These are phyloP conservation scores for Nasonia vitripennis DNA, from an alignment of 1,140 invertebrate species.

Conservation along the genomic window DNA sequence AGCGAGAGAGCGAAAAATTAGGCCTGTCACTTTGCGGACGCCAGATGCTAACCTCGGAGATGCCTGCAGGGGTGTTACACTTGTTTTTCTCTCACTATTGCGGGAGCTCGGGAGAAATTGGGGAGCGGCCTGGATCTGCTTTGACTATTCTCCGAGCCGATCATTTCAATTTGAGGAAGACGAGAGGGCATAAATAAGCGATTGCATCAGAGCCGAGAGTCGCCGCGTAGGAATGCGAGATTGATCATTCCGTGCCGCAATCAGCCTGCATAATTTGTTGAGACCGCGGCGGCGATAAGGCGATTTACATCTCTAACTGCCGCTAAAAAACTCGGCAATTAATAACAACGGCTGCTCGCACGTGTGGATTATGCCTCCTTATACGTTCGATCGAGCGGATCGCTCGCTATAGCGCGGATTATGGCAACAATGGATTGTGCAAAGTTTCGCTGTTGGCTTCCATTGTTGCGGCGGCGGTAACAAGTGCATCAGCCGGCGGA, in stretches of 20 bases:
- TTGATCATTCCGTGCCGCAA: background rate
- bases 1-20: slow-evolving; percentile 13
- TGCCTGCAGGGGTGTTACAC: background rate
- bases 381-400: background rate
- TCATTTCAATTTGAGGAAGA: background rate
- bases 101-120: background rate
- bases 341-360: background rate
- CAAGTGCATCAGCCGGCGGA: background rate
- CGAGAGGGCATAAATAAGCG: background rate
- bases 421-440: slow-evolving; percentile 1
- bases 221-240: background rate
- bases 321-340: background rate
- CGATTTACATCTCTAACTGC: background rate
- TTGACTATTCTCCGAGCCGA: background rate
- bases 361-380: background rate
- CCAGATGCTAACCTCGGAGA: background rate
- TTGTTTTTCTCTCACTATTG: background rate
- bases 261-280: slow-evolving; percentile 1
- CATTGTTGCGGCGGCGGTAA: background rate
- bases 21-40: slow-evolving; percentile 11
- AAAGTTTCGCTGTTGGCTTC: background rate
- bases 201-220: background rate
- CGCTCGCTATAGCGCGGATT: too few relatives aligned
- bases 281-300: background rate
- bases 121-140: background rate